phyloP scores from a whole-genome alignment of 30 jellyfish, hydroid and myxozoan genomes.

The Aurelia sp. region DNA sequence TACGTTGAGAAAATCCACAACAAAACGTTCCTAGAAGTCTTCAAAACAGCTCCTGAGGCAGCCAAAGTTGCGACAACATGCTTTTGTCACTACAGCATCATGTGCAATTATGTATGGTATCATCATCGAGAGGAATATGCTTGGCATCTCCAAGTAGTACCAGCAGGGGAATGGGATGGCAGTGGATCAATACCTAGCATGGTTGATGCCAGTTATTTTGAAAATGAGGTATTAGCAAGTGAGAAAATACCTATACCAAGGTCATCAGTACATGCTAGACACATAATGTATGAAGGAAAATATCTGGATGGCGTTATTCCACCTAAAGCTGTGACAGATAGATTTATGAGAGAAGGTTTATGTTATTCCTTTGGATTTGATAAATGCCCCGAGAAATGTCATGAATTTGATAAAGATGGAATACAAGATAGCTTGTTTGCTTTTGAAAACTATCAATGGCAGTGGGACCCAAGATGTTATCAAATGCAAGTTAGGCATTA shows the following conservation, averaged over 20 bases:
- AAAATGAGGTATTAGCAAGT: constrained; percentile 17
- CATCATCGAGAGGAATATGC: constrained; percentile 43
- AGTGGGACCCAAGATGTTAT: constrained; percentile 51
- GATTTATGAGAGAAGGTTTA: neutral
- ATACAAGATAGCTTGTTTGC: constrained; percentile 33
- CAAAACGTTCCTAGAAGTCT: constrained; percentile 32
- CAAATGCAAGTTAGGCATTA: constrained; percentile 15
- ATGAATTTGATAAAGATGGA: constrained; percentile 4
- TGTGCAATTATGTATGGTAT: constrained; percentile 56
- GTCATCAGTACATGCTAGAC: constrained; percentile 35
- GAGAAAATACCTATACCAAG: constrained; percentile 51
- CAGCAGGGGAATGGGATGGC: constrained; percentile 30
- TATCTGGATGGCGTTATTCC: neutral
- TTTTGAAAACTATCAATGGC: constrained; percentile 36
- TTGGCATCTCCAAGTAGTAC: constrained; percentile 44
- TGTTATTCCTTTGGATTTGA: constrained; percentile 6
- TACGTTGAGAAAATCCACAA: constrained; percentile 28
- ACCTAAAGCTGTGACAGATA: neutral
- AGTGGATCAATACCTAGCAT: constrained; percentile 16
- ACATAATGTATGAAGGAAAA: constrained; percentile 13
- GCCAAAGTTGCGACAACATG: constrained; percentile 5
- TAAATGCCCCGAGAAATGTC: constrained; percentile 48
- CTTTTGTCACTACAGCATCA: constrained; percentile 36
- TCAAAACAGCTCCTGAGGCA: constrained; percentile 22
- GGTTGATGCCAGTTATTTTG: constrained; percentile 25